phyloP scores from a whole-genome alignment of 2,888 invertebrate genomes.

The Rhagium mordax region DNA sequence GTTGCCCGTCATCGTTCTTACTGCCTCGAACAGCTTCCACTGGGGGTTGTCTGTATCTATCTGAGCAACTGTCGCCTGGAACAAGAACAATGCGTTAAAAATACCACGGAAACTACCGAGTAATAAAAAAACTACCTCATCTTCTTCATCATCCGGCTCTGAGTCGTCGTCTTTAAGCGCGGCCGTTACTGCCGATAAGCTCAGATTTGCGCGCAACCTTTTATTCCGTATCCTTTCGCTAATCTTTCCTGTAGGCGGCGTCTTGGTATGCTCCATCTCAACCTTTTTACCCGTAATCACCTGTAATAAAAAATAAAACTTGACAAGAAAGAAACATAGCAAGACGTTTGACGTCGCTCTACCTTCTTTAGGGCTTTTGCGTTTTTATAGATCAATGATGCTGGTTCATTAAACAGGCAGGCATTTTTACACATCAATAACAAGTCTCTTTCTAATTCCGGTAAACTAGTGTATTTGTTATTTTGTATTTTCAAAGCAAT shows the following conservation, averaged over 20 bases:
- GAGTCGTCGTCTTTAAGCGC: conserved; percentile 77
- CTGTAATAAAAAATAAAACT: conserved; percentile 58
- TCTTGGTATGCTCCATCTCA: conserved; percentile 79
- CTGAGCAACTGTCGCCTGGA: conserved; percentile 36
- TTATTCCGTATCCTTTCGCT: conserved; percentile 80
- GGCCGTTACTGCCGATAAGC: conserved; percentile 76
- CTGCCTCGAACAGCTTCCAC: conserved; percentile 91
- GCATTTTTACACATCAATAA: conserved; percentile 95
- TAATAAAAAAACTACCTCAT: conserved; percentile 62
- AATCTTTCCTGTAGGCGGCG: conserved; percentile 6
- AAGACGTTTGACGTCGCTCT: no score
- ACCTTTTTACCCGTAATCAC: conserved; percentile 78
- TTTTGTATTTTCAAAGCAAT: conserved; percentile 94
- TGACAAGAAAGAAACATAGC: conserved; percentile 18
- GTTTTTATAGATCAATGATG: conserved; percentile 96
- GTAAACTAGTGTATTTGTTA: conserved; percentile 83
- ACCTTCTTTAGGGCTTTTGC: conserved; percentile 91
- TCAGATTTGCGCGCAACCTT: conserved; percentile 71
- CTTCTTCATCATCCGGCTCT: conserved; percentile 73
- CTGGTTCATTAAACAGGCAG: conserved; percentile 96
- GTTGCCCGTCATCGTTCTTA: conserved; percentile 77
- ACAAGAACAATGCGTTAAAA: not conserved
- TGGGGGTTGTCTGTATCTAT: conserved; percentile 81
- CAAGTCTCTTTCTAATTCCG: conserved; percentile 92
- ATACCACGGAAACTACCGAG: not conserved